Percentiles rank a stretch among this genome's conserved stretches.
Evolutionary conservation across 2,888 invertebrate species (phyloP).

Genomic region (Limenitis camilla): DNA sequence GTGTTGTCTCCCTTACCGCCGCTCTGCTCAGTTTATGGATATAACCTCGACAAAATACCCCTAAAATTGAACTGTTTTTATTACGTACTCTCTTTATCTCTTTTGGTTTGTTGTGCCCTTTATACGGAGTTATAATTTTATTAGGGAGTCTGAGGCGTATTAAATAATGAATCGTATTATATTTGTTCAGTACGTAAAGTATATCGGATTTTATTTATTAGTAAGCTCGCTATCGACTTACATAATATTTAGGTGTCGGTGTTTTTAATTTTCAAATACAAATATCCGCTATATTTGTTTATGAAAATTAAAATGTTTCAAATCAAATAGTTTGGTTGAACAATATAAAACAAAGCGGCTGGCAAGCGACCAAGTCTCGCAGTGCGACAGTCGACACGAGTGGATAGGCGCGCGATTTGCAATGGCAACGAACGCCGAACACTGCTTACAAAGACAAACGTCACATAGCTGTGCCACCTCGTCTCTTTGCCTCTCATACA

Average conservation of each 20-base stretch:
- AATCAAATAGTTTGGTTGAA: slow-evolving; percentile 66
- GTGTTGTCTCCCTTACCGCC: slow-evolving; percentile 39
- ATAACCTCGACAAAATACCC: slow-evolving; percentile 75
- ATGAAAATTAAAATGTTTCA: slow-evolving; percentile 65
- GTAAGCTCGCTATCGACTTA: not conserved
- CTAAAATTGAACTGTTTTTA: slow-evolving; percentile 75
- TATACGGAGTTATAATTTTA: slow-evolving; percentile 69
- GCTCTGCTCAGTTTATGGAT: slow-evolving; percentile 67
- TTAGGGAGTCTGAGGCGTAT: slow-evolving; percentile 49
- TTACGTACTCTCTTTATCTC: slow-evolving; percentile 72
- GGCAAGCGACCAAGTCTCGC: slow-evolving; percentile 65
- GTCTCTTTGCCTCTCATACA: slow-evolving; percentile 28
- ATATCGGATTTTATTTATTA: not conserved
- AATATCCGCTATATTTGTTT: slow-evolving; percentile 56
- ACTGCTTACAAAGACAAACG: slow-evolving; percentile 29
- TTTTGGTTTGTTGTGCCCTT: slow-evolving; percentile 68
- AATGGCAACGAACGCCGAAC: slow-evolving; percentile 27
- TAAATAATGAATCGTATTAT: slow-evolving; percentile 29
- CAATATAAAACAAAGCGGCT: slow-evolving; percentile 65
- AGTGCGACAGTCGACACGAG: slow-evolving; percentile 47
- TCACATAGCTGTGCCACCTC: slow-evolving; percentile 29
- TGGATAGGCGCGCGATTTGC: slow-evolving; percentile 58
- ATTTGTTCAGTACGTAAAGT: slow-evolving; percentile 1
- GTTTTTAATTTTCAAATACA: slow-evolving; percentile 55
- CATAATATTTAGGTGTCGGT: slow-evolving; percentile 19